phyloP scores from a whole-genome alignment of 1,140 invertebrate species.

The Solenopsis invicta region DNA sequence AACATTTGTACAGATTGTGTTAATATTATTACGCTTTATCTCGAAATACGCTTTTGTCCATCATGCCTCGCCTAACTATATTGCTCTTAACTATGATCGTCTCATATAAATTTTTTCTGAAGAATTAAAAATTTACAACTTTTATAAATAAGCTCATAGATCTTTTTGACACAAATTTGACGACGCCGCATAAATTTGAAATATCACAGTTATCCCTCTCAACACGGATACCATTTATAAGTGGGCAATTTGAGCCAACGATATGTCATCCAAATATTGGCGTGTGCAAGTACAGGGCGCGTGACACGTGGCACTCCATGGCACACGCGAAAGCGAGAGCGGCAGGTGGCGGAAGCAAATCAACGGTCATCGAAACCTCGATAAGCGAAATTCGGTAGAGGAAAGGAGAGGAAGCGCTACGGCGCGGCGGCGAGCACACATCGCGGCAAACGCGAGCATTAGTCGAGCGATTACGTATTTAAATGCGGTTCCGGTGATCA shows the following conservation, averaged over 20 bases:
- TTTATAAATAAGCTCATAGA: background rate
- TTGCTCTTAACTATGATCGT: background rate
- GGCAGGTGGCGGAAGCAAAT: conserved; percentile 71
- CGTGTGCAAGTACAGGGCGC: background rate
- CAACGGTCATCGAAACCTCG: conserved; percentile 48
- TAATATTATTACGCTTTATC: no score
- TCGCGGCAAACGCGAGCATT: conserved; percentile 70
- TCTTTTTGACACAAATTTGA: background rate
- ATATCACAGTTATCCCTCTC: background rate
- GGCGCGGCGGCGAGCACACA: background rate
- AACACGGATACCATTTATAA: background rate
- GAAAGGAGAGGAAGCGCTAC: background rate
- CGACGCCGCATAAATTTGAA: background rate
- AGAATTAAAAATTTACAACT: background rate
- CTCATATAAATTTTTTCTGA: background rate
- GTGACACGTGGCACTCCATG: conserved; percentile 26
- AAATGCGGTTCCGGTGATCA: conserved; percentile 82
- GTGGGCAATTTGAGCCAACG: background rate
- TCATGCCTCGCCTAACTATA: background rate
- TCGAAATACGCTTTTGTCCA: background rate
- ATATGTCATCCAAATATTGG: background rate
- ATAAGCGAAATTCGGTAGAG: conserved; percentile 44
- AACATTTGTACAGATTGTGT: no score
- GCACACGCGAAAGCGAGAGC: conserved; percentile 44
- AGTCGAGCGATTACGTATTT: conserved; percentile 79